Percentiles rank a stretch among this genome's conserved stretches.
Evolutionary conservation across 2,113 vertebrate genomes (phyloP).

Genomic region (Macrotis lagotis): DNA sequence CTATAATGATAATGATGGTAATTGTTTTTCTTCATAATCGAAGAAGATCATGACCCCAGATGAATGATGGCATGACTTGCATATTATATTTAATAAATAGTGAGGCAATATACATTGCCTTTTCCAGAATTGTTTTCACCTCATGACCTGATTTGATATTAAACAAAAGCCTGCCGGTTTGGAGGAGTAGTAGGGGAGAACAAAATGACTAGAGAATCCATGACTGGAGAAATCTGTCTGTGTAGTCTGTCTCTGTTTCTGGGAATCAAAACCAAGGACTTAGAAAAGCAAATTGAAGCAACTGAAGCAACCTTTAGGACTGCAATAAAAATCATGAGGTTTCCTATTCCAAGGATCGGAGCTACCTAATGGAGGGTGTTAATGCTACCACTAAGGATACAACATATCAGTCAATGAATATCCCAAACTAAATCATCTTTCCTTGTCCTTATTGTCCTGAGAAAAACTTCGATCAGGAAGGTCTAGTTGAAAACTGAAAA

Average conservation of each 20-base stretch:
- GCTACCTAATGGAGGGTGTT: conserved; percentile 95
- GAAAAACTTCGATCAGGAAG: conserved; percentile 97
- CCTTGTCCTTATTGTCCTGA: conserved; percentile 94
- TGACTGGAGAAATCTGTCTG: conserved; percentile 90
- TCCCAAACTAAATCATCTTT: conserved; percentile 97
- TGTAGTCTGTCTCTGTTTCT: conserved; percentile 87
- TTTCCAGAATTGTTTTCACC: no score
- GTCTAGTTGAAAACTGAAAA: conserved; percentile 96
- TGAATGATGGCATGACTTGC: no score
- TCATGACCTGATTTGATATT: no score
- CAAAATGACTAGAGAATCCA: background rate
- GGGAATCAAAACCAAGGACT: conserved; percentile 84
- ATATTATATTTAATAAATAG: no score
- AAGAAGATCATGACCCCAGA: no score
- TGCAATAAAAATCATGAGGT: conserved; percentile 91
- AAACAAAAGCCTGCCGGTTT: background rate
- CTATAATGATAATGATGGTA: no score
- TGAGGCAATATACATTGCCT: no score
- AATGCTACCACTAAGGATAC: conserved; percentile 92
- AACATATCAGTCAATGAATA: conserved; percentile 86
- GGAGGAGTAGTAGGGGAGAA: background rate
- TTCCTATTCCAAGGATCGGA: conserved; percentile 94
- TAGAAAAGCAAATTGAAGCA: conserved; percentile 87
- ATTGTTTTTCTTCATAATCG: no score
- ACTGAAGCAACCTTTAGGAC: conserved; percentile 75